Evolutionary conservation across 2,797 vertebrate species (phyloP), one percentile per base, ranked within the genome.

Genomic region (Mormyrops boulengeri): DNA sequence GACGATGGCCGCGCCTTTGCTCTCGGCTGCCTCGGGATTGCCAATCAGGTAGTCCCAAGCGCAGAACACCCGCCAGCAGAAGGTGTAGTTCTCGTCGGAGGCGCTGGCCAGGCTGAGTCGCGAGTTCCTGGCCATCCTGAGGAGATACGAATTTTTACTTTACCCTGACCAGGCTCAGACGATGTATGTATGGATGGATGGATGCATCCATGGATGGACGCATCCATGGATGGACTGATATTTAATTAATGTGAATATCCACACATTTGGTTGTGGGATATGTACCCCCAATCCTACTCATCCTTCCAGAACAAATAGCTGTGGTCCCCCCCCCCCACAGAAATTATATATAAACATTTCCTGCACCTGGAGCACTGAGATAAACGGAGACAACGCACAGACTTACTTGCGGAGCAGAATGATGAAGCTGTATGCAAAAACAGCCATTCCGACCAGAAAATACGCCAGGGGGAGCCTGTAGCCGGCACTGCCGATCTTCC

Each of bases 1-100:
- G 91, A 99, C 95, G 0, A 99, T 98, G 52, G 98, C 99, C 0
- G 99, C 99, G 1, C 97, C 97, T 95, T 99, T 99, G 95, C 99
- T 99, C 93, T 99, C 98, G 0, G 99, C 98, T 41, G 99, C 98
- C 93, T 99, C 99, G 0, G 97, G 97, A 92, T 98, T 99, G 77
- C 99, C 99, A 41, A 99, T 99, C 91, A 99, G 96, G 91, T 98
- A 99, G 92, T 99, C 99, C 99, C 99, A 99, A 52, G 99, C 99
- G 66, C 98, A 99, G 93, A 99, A 99, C 0, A 99, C 94, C n/a
- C 97, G 94, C 99, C 99, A 99, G 91, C 99, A 99, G 94, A 99
- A 99, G 0, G 98, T 98, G 88, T 98, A 99, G 94, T 97, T 98
- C 94, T 99, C 98, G 89, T 97, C 96, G 2, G 98, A 99, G 4